Conservation (phyloP, 92 coral and sea anemone species). For the Palythoa caribaeorum region DNA sequence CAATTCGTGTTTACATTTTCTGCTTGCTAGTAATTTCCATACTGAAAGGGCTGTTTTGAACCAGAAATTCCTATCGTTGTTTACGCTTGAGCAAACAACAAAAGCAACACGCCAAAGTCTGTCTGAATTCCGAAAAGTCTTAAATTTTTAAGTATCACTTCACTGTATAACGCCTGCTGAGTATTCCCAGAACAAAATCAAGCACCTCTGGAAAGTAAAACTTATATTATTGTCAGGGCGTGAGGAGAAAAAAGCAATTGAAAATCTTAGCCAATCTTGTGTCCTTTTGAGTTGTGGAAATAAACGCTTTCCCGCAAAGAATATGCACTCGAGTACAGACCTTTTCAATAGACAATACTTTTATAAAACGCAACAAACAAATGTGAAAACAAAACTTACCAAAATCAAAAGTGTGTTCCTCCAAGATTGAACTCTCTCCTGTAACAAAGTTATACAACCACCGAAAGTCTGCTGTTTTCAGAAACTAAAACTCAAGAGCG, state of each 20-base stretch:
- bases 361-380: too few relatives aligned
- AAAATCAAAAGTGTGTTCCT: background rate
- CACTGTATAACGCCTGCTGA: background rate
- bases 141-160: background rate
- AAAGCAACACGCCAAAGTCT: background rate
- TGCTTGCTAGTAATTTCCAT: background rate
- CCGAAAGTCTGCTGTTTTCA: background rate
- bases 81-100: background rate
- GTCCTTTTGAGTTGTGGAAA: background rate
- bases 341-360: too few relatives aligned
- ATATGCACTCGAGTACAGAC: too few relatives aligned
- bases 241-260: background rate
- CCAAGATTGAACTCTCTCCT: background rate
- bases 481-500: background rate
- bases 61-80: background rate
- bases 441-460: background rate
- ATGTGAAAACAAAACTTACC: background rate
- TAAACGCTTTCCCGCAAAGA: background rate
- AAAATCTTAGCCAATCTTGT: background rate
- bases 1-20: background rate
- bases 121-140: background rate
- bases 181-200: background rate
- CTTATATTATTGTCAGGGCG: background rate
- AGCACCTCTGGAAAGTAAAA: too few relatives aligned
- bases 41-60: background rate